Evolutionary conservation across 2,888 invertebrate species (phyloP).

Genomic region (Andricus quercusramuli): DNA sequence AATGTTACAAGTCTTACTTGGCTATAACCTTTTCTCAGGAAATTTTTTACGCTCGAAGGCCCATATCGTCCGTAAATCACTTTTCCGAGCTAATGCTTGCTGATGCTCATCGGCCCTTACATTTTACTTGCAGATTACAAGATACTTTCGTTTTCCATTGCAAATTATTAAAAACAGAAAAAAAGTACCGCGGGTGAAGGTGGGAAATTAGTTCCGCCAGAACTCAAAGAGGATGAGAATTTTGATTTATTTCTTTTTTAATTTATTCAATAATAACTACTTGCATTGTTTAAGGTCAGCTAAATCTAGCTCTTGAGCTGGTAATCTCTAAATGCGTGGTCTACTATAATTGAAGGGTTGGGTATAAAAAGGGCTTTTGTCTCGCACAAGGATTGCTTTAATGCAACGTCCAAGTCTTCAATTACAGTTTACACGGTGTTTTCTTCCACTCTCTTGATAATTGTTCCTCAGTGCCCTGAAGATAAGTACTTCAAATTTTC

Average conservation of each 20-base stretch:
- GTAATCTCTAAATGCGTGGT: slow-evolving; percentile 20
- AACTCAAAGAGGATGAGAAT: too few relatives aligned
- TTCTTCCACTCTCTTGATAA: too few relatives aligned
- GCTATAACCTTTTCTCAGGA: slow-evolving; percentile 10
- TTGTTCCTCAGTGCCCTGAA: too few relatives aligned
- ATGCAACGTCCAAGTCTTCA: slow-evolving; percentile 21
- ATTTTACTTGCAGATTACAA: too few relatives aligned
- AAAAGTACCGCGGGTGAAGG: too few relatives aligned
- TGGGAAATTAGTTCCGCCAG: too few relatives aligned
- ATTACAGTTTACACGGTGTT: slow-evolving; percentile 1
- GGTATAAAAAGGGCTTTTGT: slow-evolving; percentile 19
- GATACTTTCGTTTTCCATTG: too few relatives aligned
- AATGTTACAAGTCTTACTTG: not conserved
- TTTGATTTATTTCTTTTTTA: too few relatives aligned
- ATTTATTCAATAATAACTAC: too few relatives aligned
- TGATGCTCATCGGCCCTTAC: not conserved
- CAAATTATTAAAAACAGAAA: too few relatives aligned
- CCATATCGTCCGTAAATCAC: not conserved
- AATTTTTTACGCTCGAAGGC: slow-evolving; percentile 16
- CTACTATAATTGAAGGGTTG: slow-evolving; percentile 27
- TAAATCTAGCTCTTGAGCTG: slow-evolving; percentile 15
- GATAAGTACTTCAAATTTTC: too few relatives aligned
- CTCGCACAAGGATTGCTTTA: slow-evolving; percentile 26
- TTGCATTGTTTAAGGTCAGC: not conserved
- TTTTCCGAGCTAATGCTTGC: slow-evolving; percentile 7